These are phyloP conservation scores for Lutjanus argentimaculatus DNA, from an alignment of 2,797 vertebrate genomes.

Conservation along the genomic window DNA sequence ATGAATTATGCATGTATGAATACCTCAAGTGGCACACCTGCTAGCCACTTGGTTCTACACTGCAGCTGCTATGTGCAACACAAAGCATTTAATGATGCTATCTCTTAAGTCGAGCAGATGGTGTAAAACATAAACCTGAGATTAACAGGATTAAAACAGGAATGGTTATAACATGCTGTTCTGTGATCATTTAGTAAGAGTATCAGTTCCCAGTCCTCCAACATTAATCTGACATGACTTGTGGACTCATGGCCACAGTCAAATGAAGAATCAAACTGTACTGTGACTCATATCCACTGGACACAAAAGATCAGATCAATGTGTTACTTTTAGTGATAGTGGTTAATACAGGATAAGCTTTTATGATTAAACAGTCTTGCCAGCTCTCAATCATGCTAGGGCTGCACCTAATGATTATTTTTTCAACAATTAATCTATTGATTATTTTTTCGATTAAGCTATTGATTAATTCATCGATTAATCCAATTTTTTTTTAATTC, in stretches of 20 bases:
- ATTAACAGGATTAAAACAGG: slow-evolving; percentile 27
- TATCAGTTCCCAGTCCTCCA: background rate
- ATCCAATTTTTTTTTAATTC: too few relatives aligned
- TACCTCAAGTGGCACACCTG: slow-evolving; percentile 63
- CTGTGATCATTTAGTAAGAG: background rate
- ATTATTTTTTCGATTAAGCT: too few relatives aligned
- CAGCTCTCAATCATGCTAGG: too few relatives aligned
- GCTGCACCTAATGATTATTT: too few relatives aligned
- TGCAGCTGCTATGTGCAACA: slow-evolving; percentile 54
- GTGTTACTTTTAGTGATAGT: background rate
- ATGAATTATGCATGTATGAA: slow-evolving; percentile 55
- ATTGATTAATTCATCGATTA: too few relatives aligned
- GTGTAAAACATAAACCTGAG: slow-evolving; percentile 21
- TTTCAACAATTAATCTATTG: too few relatives aligned
- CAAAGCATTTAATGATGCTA: slow-evolving; percentile 37
- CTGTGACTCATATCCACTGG: background rate
- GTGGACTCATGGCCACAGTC: background rate
- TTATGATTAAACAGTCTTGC: background rate
- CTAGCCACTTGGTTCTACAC: background rate
- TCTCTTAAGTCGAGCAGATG: slow-evolving; percentile 44
- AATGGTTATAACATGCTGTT: slow-evolving; percentile 5
- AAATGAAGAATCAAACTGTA: background rate
- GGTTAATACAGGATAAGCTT: background rate
- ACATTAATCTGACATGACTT: background rate
- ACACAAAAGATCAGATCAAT: background rate